Conservation (phyloP, 64 coral and sea anemone species). For the Pocillopora damicornis region DNA sequence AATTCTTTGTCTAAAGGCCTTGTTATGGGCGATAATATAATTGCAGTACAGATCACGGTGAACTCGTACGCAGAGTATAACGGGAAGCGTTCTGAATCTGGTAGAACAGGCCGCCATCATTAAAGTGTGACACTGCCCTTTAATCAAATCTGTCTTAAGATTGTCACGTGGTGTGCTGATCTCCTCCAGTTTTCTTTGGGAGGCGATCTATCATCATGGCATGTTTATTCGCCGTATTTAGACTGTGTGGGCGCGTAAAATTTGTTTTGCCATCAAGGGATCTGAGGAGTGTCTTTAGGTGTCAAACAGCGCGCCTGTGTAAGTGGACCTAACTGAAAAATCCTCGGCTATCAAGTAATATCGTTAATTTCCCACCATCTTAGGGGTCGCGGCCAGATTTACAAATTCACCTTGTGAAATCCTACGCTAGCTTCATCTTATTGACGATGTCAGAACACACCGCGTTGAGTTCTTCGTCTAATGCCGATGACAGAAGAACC, state of each 20-base stretch:
- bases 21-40: background rate
- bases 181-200: background rate
- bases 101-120: constrained; percentile 3
- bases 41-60: background rate
- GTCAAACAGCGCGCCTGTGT: no score
- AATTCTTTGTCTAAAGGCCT: background rate
- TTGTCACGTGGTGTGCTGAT: constrained; percentile 5
- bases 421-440: background rate
- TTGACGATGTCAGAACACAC: constrained; percentile 10
- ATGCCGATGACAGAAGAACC: background rate
- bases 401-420: background rate
- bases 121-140: constrained; percentile 21
- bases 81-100: background rate
- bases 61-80: constrained; percentile 12
- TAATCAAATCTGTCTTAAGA: constrained; percentile 31
- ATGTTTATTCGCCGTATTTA: background rate
- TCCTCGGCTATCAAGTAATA: background rate
- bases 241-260: no score
- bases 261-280: no score
- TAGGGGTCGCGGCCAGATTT: constrained; percentile 1
- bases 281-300: no score
- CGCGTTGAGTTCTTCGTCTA: constrained; percentile 4
- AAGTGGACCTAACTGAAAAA: background rate
- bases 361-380: background rate
- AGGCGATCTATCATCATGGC: background rate